Evolutionary conservation across 1,140 invertebrate genomes (phyloP).

Genomic region (Belonocnema kinseyi): DNA sequence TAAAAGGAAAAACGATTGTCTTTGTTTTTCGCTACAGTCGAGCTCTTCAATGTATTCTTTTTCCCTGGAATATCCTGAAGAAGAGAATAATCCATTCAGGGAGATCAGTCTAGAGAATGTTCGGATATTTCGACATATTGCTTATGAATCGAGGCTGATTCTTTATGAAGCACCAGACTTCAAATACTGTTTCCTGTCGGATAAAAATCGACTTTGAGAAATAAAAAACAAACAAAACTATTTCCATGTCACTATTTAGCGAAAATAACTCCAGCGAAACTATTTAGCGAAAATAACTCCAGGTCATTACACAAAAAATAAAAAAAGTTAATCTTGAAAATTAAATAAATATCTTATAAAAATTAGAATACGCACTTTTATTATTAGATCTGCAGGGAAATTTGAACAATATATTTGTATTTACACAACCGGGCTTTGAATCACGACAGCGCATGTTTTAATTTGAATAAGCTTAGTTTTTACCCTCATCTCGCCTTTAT

Average conservation of each 20-base stretch:
- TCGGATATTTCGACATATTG: constrained; percentile 11
- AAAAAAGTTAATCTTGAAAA: too few relatives aligned
- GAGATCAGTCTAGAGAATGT: neutral
- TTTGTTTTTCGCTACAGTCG: neutral
- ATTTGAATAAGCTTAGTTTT: neutral
- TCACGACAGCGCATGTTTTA: neutral
- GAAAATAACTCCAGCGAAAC: too few relatives aligned
- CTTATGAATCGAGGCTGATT: neutral
- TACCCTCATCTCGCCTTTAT: neutral
- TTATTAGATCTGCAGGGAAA: too few relatives aligned
- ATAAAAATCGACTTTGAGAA: neutral
- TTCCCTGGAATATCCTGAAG: neutral
- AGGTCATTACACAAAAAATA: too few relatives aligned
- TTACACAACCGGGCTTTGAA: too few relatives aligned
- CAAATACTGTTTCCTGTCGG: neutral
- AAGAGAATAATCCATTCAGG: constrained; percentile 4
- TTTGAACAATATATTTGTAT: too few relatives aligned
- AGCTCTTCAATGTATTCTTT: neutral
- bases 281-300: too few relatives aligned
- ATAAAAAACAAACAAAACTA: too few relatives aligned
- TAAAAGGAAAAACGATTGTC: neutral
- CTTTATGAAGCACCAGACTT: constrained; percentile 10
- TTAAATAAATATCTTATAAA: too few relatives aligned
- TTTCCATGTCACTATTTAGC: too few relatives aligned
- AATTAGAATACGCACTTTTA: too few relatives aligned